Percentiles rank a stretch among this genome's conserved stretches.
Conservation (phyloP, 2,113 vertebrate species). For the Montifringilla adamsi region DNA sequence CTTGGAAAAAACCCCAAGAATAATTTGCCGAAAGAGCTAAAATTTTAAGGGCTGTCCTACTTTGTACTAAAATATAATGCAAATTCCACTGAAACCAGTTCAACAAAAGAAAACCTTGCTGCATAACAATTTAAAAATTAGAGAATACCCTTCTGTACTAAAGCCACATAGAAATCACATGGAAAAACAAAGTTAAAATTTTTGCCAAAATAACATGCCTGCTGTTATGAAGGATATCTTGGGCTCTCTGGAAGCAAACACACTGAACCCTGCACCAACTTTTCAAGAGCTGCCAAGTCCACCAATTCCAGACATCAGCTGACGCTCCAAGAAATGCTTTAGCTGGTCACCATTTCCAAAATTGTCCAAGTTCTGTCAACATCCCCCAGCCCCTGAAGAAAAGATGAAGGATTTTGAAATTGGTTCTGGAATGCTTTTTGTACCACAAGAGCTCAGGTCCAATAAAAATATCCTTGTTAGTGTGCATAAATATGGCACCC, state of each 20-base stretch:
- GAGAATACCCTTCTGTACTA: not conserved
- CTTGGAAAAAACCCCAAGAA: not conserved
- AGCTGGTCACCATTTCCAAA: not conserved
- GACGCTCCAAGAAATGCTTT: not conserved
- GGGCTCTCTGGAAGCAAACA: not conserved
- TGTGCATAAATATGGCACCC: not conserved
- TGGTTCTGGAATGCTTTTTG: not conserved
- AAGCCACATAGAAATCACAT: not conserved
- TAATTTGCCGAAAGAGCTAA: not conserved
- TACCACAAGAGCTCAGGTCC: not conserved
- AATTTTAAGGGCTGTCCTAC: not conserved
- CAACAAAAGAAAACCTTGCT: not conserved
- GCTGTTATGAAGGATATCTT: not conserved
- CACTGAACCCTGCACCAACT: not conserved
- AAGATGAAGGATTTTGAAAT: not conserved
- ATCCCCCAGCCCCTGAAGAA: not conserved
- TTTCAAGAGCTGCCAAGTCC: not conserved
- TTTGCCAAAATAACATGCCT: not conserved
- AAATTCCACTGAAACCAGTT: not conserved
- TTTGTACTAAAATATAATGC: not conserved
- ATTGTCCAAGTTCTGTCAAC: not conserved
- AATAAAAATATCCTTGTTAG: not conserved
- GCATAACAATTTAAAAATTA: not conserved
- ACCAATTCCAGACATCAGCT: not conserved
- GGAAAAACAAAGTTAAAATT: not conserved